These are phyloP conservation scores for Nylanderia fulva DNA, from an alignment of 1,140 invertebrate species.

Conservation along the genomic window DNA sequence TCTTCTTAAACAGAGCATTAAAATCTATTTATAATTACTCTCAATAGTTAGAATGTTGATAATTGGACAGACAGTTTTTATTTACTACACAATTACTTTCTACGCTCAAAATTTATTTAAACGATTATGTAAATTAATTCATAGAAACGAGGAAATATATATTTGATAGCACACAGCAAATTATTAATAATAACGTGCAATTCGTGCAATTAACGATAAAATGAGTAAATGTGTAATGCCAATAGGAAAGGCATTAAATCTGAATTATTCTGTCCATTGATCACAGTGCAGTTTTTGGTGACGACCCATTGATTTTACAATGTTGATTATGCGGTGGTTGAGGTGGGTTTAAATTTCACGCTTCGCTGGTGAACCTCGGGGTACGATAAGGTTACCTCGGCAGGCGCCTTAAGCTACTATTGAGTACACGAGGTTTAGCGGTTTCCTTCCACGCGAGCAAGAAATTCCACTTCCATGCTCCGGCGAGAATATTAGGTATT, in stretches of 20 bases:
- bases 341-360: slow-evolving; percentile 72
- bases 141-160: too few species aligned
- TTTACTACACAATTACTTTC: slow-evolving; percentile 35
- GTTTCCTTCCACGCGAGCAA: slow-evolving; percentile 69
- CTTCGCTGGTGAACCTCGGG: slow-evolving; percentile 51
- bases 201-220: neutral
- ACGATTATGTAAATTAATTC: neutral
- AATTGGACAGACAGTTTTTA: slow-evolving; percentile 45
- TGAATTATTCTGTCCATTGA: slow-evolving; percentile 52
- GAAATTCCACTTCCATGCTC: slow-evolving; percentile 67
- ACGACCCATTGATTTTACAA: slow-evolving; percentile 68
- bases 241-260: slow-evolving; percentile 4
- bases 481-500: slow-evolving; percentile 70
- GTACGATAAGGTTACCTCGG: slow-evolving; percentile 66
- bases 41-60: slow-evolving; percentile 4
- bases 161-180: neutral
- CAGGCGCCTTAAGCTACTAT: slow-evolving; percentile 69
- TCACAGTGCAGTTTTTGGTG: slow-evolving; percentile 41
- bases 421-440: slow-evolving; percentile 71
- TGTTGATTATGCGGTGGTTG: slow-evolving; percentile 70
- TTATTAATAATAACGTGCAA: neutral
- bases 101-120: neutral
- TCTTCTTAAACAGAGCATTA: neutral
- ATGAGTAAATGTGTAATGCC: neutral
- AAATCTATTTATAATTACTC: slow-evolving; percentile 25